Base-by-base conservation (phyloP, 2,888 invertebrate species). In the Aleiodes leptofemur region DNA sequence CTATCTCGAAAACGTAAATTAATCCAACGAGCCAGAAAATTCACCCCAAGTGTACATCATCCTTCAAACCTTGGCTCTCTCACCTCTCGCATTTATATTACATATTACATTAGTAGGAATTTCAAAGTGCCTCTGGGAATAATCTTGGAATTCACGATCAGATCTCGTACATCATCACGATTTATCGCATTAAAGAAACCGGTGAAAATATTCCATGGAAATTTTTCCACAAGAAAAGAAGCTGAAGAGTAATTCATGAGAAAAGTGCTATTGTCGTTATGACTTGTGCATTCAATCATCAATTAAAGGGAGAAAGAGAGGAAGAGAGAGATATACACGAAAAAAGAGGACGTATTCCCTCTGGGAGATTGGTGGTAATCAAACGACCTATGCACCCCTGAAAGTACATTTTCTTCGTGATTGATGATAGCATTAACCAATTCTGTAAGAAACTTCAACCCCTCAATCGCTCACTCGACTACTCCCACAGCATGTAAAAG, bases 361-460 rank as follows among this genome's bases (percentile, higher is more conserved):
- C 34, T 51, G n/a, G 51, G 50, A 68, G 29, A 31, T 34, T 68
- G 68, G 13, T 31, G 51, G 68, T 68, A 68, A 68, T 68, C 68
- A 64, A 64, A 64, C 64, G 64, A 64, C 48, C 64, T 64, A 48
- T 64, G 48, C 64, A 64, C 48, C 64, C 48, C 48, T 43, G 23
- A 64, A 64, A 64, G 48, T 38, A 48, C 43, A 64, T 48, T 64
- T 61, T 68, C n/a, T 50, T 14, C 48, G 71, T 71, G 71, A 71
- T 71, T 57, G 71, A 71, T 71, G 71, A 71, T 23, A 50, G 43
- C 69, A 69, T 69, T 69, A 55, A 69, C 56, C 56, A 69, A 69
- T 69, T 23, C 56, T 16, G 38, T 43, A 59, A 71, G 57, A 71
- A 71, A 71, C 59, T 71, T 71, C 57, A 57, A 34, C 43, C 71